phyloP scores from a whole-genome alignment of 2,113 vertebrate genomes.

The Chlorocebus sabaeus region DNA sequence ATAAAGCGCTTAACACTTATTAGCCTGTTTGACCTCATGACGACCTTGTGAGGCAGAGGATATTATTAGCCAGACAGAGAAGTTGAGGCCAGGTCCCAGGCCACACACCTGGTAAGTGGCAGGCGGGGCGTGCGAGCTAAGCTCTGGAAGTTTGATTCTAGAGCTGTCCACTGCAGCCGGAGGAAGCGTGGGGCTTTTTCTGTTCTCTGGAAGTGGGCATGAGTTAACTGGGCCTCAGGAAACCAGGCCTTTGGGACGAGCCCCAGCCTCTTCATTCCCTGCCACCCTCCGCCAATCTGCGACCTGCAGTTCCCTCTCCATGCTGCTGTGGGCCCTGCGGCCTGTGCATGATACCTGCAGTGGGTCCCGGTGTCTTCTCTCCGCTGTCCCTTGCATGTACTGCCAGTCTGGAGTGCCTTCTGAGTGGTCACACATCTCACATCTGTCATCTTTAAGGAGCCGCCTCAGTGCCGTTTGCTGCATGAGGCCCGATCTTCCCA shows the following conservation, averaged over 20 bases:
- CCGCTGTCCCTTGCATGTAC: neutral
- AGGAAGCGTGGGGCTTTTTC: neutral
- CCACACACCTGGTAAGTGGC: neutral
- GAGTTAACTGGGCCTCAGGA: neutral
- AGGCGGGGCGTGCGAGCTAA: neutral
- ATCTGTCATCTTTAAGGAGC: neutral
- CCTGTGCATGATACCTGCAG: neutral
- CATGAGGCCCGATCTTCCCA: neutral
- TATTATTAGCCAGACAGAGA: neutral
- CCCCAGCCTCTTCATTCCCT: neutral
- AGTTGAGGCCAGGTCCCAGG: neutral
- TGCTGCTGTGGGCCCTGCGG: neutral
- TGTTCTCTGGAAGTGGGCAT: neutral
- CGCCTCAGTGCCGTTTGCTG: rapidly evolving
- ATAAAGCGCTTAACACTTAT: neutral
- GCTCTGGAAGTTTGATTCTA: neutral
- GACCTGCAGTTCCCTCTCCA: neutral
- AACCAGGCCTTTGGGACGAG: neutral
- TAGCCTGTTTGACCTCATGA: neutral
- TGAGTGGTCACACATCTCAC: rapidly evolving
- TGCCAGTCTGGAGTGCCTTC: neutral
- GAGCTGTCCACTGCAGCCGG: neutral
- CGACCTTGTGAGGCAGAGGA: neutral
- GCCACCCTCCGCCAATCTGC: rapidly evolving
- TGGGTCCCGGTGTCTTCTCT: neutral